Evolutionary conservation across 2,797 vertebrate genomes (phyloP).

Genomic region (Ciconia nigra): DNA sequence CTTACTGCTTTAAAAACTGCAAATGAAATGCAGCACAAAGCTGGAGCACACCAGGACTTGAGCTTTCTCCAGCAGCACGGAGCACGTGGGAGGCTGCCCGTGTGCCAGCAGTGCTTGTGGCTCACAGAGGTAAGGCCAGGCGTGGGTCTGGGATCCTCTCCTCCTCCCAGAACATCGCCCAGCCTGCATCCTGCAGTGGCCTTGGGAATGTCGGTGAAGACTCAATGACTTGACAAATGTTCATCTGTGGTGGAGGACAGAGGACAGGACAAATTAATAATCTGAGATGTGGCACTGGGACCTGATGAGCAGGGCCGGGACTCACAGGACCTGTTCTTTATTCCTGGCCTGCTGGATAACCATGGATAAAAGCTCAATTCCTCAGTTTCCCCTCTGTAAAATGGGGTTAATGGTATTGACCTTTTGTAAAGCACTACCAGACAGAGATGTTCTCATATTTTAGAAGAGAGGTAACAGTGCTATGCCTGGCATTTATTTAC

Average conservation of each 20-base stretch:
- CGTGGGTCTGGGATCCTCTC: neutral
- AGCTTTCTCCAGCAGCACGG: neutral
- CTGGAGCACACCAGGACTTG: neutral
- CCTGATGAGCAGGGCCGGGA: neutral
- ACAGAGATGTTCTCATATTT: neutral
- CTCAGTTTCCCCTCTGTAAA: neutral
- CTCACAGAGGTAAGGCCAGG: neutral
- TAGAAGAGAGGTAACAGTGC: neutral
- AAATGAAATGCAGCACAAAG: neutral
- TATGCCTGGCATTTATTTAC: neutral
- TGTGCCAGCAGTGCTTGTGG: neutral
- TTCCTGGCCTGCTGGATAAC: neutral
- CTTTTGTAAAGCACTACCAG: neutral
- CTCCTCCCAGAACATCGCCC: neutral
- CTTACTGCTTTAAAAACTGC: slow-evolving; percentile 10
- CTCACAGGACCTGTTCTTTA: neutral
- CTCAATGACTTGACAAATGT: neutral
- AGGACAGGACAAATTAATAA: neutral
- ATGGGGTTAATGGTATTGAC: neutral
- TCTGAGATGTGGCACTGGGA: neutral
- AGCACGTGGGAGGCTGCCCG: neutral
- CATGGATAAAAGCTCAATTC: neutral
- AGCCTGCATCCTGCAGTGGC: neutral
- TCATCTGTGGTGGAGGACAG: accelerated
- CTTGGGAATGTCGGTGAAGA: neutral